Conservation (phyloP, 1,140 invertebrate genomes). For the Drosophila obscura region DNA sequence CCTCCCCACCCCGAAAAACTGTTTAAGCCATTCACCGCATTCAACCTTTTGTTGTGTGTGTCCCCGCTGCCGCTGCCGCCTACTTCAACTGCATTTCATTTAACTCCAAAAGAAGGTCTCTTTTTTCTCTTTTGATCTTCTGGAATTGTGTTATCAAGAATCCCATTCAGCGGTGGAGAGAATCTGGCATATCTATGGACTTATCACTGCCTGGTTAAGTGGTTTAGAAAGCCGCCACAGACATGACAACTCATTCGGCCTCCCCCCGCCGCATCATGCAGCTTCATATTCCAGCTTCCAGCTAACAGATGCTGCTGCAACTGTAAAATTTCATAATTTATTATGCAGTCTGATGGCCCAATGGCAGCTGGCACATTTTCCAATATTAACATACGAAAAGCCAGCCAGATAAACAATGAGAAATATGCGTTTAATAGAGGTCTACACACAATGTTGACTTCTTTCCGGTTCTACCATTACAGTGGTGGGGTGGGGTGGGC, state of each 20-base stretch:
- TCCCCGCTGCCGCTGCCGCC: constrained; percentile 3
- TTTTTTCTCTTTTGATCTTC: neutral
- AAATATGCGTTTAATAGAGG: constrained; percentile 68
- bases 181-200: constrained; percentile 42
- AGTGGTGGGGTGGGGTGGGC: constrained; percentile 8
- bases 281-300: too few relatives aligned
- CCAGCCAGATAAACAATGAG: constrained; percentile 58
- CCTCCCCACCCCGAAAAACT: neutral
- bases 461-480: constrained; percentile 61
- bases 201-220: constrained; percentile 41
- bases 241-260: constrained; percentile 47
- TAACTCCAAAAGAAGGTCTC: neutral
- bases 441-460: constrained; percentile 37
- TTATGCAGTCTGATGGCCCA: constrained; percentile 43
- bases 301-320: constrained; percentile 15
- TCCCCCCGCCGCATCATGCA: neutral
- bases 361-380: constrained; percentile 61
- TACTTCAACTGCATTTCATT: constrained; percentile 10
- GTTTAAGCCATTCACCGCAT: constrained; percentile 20
- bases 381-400: constrained; percentile 72
- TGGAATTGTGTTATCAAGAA: constrained; percentile 45
- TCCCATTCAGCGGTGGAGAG: constrained; percentile 26
- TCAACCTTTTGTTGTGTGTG: constrained; percentile 33
- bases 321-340: constrained; percentile 62
- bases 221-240: constrained; percentile 52